These are phyloP conservation scores for Pararge aegeria DNA, from an alignment of 1,140 invertebrate species.

Conservation along the genomic window DNA sequence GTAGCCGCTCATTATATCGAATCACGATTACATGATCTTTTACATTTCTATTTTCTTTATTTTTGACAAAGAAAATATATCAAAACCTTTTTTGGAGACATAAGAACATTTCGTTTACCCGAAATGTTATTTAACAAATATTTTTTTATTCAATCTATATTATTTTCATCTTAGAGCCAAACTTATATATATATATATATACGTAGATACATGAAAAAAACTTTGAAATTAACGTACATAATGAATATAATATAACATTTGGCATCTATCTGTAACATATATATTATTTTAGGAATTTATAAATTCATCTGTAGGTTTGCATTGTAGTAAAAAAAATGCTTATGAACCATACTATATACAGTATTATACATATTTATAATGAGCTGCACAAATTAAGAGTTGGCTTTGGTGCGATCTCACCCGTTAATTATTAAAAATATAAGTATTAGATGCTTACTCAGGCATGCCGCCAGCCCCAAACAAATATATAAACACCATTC, in stretches of 20 bases:
- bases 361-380: slow-evolving; percentile 2
- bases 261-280: slow-evolving; percentile 1
- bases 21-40: not conserved
- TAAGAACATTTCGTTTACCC: not conserved
- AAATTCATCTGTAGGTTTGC: not conserved
- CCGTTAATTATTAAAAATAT: too few relatives aligned
- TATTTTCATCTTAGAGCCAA: not conserved
- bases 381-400: not conserved
- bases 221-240: not conserved
- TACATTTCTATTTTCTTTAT: not conserved
- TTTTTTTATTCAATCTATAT: not conserved
- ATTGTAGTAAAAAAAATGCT: slow-evolving; percentile 4
- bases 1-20: not conserved
- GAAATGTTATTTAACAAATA: not conserved
- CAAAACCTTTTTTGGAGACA: not conserved
- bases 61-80: not conserved
- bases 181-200: not conserved
- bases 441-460: too few relatives aligned
- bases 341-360: not conserved
- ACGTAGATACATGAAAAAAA: not conserved
- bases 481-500: too few relatives aligned
- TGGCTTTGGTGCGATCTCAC: too few relatives aligned
- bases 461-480: too few relatives aligned
- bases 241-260: not conserved
- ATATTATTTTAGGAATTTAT: not conserved